Evolutionary conservation across 2,113 vertebrate genomes (phyloP).

Genomic region (Microcebus lehilahytsara): DNA sequence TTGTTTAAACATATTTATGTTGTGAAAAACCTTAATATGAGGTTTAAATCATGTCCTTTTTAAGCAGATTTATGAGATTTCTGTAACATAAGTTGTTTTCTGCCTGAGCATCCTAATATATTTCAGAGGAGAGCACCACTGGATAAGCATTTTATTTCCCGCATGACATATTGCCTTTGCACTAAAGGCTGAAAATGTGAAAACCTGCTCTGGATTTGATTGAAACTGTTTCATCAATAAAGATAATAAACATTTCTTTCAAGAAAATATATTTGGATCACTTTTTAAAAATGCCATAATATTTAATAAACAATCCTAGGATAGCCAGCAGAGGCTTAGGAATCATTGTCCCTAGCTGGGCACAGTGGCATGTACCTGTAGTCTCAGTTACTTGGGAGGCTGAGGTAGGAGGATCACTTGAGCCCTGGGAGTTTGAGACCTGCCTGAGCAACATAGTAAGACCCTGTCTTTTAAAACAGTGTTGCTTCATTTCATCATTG

Average conservation of each 20-base stretch:
- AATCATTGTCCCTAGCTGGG: too few species aligned
- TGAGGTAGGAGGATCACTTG: background rate
- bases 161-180: slow-evolving; percentile 60
- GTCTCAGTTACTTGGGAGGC: background rate
- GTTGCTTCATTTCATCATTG: background rate
- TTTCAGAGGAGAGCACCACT: slow-evolving; percentile 56
- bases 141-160: slow-evolving; percentile 65
- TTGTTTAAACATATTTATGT: slow-evolving; percentile 78
- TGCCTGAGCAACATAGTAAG: background rate
- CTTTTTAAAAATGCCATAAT: slow-evolving; percentile 61
- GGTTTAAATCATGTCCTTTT: slow-evolving; percentile 71
- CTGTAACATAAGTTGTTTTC: slow-evolving; percentile 68
- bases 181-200: slow-evolving; percentile 78
- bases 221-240: slow-evolving; percentile 76
- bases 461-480: background rate
- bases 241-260: slow-evolving; percentile 83
- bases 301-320: slow-evolving; percentile 12
- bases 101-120: slow-evolving; percentile 25
- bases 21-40: slow-evolving; percentile 70
- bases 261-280: slow-evolving; percentile 72
- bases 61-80: slow-evolving; percentile 76
- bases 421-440: background rate
- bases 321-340: background rate
- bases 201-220: slow-evolving; percentile 80
- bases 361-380: background rate